Percentiles rank a stretch among this genome's conserved stretches.
phyloP scores from a whole-genome alignment of 2,113 vertebrate genomes.

The Glaucomys volans region DNA sequence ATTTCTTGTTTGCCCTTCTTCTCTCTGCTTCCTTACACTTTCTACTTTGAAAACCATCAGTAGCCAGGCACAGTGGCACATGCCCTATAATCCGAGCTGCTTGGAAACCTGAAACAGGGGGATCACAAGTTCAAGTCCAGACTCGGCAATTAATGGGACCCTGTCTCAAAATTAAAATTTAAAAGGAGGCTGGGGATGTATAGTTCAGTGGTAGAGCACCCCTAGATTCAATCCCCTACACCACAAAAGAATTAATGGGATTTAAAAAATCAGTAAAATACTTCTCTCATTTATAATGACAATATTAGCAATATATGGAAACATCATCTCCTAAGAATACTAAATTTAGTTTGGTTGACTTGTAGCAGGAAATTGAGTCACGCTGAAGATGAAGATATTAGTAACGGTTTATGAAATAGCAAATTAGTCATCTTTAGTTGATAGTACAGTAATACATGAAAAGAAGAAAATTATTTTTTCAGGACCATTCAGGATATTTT shows the following conservation, averaged over 20 bases:
- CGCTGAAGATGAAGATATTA: slow-evolving; percentile 43
- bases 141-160: too few species aligned
- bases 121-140: too few species aligned
- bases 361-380: neutral
- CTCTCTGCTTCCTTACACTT: slow-evolving; percentile 14
- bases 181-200: too few species aligned
- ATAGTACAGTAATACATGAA: neutral
- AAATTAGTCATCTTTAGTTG: slow-evolving; percentile 25
- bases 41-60: neutral
- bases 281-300: slow-evolving; percentile 29
- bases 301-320: slow-evolving; percentile 46
- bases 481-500: slow-evolving; percentile 31
- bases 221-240: too few species aligned
- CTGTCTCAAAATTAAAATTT: too few species aligned
- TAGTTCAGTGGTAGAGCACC: too few species aligned
- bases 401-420: slow-evolving; percentile 26
- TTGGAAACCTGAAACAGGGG: too few species aligned
- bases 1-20: neutral
- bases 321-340: slow-evolving; percentile 49
- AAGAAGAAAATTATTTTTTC: neutral
- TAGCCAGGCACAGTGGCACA: too few species aligned
- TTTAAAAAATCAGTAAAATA: neutral
- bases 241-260: too few species aligned
- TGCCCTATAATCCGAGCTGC: too few species aligned
- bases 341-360: slow-evolving; percentile 41